phyloP scores from a whole-genome alignment of 1,140 invertebrate genomes.

The Battus philenor region DNA sequence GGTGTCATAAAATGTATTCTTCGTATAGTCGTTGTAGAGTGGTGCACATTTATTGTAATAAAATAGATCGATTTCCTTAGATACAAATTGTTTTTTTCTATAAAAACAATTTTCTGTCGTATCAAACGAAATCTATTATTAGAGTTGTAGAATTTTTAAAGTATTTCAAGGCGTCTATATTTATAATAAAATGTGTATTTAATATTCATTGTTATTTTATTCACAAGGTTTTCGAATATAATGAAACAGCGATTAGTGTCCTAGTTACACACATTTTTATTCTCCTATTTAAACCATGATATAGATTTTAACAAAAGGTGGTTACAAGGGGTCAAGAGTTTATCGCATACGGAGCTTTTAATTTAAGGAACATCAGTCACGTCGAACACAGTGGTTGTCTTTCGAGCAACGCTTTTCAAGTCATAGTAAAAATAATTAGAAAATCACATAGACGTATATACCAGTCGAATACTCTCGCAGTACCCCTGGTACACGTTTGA shows the following conservation, averaged over 20 bases:
- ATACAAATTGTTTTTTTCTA: slow-evolving; percentile 9
- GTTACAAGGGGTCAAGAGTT: slow-evolving; percentile 55
- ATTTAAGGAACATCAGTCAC: slow-evolving; percentile 75
- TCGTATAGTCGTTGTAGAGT: slow-evolving; percentile 25
- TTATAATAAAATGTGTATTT: slow-evolving; percentile 55
- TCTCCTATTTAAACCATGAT: slow-evolving; percentile 69
- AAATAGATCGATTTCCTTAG: neutral
- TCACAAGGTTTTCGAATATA: slow-evolving; percentile 19
- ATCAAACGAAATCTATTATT: slow-evolving; percentile 1
- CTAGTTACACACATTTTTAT: slow-evolving; percentile 74
- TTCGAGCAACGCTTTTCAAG: slow-evolving; percentile 59
- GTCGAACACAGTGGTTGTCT: slow-evolving; percentile 53
- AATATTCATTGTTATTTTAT: slow-evolving; percentile 19
- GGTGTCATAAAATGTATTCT: slow-evolving; percentile 23
- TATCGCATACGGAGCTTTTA: slow-evolving; percentile 52
- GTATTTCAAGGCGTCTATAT: slow-evolving; percentile 34
- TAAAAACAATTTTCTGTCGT: slow-evolving; percentile 11
- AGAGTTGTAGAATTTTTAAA: slow-evolving; percentile 14
- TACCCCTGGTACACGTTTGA: slow-evolving; percentile 38
- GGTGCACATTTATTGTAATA: slow-evolving; percentile 21
- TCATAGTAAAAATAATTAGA: slow-evolving; percentile 63
- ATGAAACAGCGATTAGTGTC: slow-evolving; percentile 59
- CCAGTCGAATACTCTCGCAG: slow-evolving; percentile 54
- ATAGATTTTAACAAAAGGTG: slow-evolving; percentile 70
- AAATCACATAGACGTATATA: slow-evolving; percentile 65